These are phyloP conservation scores for Eumaeus atala DNA, from an alignment of 1,140 invertebrate genomes.

Conservation along the genomic window DNA sequence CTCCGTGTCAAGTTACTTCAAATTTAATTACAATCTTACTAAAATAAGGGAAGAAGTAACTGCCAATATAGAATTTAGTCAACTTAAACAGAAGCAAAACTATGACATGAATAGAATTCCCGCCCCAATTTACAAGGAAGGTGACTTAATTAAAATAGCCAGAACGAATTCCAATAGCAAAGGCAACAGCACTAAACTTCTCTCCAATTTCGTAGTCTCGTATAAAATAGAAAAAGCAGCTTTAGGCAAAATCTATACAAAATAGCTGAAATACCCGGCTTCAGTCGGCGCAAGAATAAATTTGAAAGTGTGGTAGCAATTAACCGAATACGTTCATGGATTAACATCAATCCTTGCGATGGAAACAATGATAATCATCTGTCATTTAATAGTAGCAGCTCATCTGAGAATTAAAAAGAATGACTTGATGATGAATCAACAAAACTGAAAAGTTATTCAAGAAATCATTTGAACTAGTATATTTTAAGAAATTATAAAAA, in stretches of 20 bases:
- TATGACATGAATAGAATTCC: conserved; percentile 16
- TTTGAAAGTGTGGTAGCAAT: conserved; percentile 17
- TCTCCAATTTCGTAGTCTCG: conserved; percentile 32
- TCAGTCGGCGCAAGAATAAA: conserved; percentile 17
- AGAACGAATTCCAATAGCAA: conserved; percentile 28
- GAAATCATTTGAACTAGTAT: no score
- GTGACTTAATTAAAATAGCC: conserved; percentile 29
- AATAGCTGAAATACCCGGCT: conserved; percentile 25
- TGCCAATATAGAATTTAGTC: not conserved
- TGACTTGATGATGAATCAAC: no score
- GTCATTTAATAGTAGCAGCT: no score
- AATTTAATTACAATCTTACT: not conserved
- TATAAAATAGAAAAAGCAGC: conserved; percentile 24
- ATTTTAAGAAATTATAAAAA: no score
- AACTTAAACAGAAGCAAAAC: not conserved
- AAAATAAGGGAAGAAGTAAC: not conserved
- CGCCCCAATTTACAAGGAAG: conserved; percentile 20
- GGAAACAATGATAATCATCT: no score
- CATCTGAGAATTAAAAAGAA: no score
- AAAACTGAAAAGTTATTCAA: no score
- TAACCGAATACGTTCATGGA: conserved; percentile 24
- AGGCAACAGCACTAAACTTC: conserved; percentile 25
- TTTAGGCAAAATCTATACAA: conserved; percentile 31
- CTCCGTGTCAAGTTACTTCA: not conserved
- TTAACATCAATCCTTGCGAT: conserved; percentile 4